phyloP scores from a whole-genome alignment of 2,113 vertebrate species.

The Clarias gariepinus region DNA sequence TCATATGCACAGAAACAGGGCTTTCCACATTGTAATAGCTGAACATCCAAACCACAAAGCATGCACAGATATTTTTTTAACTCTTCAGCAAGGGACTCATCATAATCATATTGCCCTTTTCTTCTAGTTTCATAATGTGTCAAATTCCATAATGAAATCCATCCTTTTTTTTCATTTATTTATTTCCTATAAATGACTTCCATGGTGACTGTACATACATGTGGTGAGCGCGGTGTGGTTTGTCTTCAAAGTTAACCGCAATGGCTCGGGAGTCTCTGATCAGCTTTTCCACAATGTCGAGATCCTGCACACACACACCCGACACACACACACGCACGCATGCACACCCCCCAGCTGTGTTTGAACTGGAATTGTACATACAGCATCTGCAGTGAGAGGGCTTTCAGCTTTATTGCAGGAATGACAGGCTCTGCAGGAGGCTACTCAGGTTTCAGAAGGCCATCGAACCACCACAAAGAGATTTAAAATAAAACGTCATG shows the following conservation, averaged over 20 bases:
- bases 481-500: background rate
- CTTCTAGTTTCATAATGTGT: constrained; percentile 38
- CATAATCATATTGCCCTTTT: constrained; percentile 34
- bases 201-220: constrained; percentile 46
- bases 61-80: constrained; percentile 10
- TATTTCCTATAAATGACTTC: constrained; percentile 53
- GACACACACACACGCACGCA: constrained; percentile 8
- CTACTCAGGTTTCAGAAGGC: constrained; percentile 10
- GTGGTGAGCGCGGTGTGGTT: constrained; percentile 44
- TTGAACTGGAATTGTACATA: constrained; percentile 48
- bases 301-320: background rate
- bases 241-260: constrained; percentile 38
- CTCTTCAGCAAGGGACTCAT: constrained; percentile 8
- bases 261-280: constrained; percentile 43
- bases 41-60: constrained; percentile 27
- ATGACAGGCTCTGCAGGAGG: background rate
- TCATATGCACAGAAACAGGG: constrained; percentile 53
- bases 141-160: constrained; percentile 46
- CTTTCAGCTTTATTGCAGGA: constrained; percentile 41
- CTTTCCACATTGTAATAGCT: constrained; percentile 58
- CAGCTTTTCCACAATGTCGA: constrained; percentile 37
- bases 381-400: constrained; percentile 42
- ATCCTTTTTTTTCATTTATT: constrained; percentile 47
- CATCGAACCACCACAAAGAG: constrained; percentile 16
- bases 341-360: constrained; percentile 44